Evolutionary conservation across 2,888 invertebrate genomes (phyloP), one percentile per base, ranked within the genome.

Genomic region (Drosophila neonasuta): DNA sequence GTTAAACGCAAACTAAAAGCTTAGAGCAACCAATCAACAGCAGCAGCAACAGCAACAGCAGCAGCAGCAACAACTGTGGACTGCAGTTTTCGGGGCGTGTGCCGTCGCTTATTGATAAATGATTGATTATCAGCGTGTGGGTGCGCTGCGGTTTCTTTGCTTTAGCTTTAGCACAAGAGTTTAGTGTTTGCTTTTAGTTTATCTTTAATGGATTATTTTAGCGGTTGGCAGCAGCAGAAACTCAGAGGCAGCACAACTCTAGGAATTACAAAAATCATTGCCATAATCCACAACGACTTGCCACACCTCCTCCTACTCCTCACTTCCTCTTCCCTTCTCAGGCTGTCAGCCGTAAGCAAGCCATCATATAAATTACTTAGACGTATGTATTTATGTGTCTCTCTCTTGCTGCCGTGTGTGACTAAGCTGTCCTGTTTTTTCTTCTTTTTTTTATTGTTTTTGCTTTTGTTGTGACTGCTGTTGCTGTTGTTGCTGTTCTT

Each of bases 1-100:
- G 86, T 83, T 83, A 85, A 83, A 82, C 86, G 79, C 83, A 85
- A 83, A 79, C 86, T 83, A 83, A 83, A 83, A 83, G 86, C 86
- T 85, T 68, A 54, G 54, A 65, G 68, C 65, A 77, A 74, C 72
- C 74, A 78, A 69, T 70, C 65, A 68, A 76, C 66, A 63, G 60
- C 68, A 66, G 20, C 63, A 65, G 15, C 58, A 66, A 11, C 61
- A 67, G 3, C 60, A 51, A 29, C 51, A 32, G 9, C 46, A 60
- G 9, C 46, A 61, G 24, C 30, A 61, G 13, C 56, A 48, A 32
- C 24, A 46, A 11, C 39, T 36, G 44, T 45, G 55, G 56, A 71
- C 39, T 79, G 76, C 77, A 77, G 74, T 74, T 77, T 72, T 66
- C 57, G 55, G 80, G 80, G 79, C 81, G 84, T 80, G 80, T 82